A percentile compares a stretch with the other conserved stretches of the same genome.
Evolutionary conservation across 1,140 invertebrate genomes (phyloP).

Genomic region (Venturia canescens): DNA sequence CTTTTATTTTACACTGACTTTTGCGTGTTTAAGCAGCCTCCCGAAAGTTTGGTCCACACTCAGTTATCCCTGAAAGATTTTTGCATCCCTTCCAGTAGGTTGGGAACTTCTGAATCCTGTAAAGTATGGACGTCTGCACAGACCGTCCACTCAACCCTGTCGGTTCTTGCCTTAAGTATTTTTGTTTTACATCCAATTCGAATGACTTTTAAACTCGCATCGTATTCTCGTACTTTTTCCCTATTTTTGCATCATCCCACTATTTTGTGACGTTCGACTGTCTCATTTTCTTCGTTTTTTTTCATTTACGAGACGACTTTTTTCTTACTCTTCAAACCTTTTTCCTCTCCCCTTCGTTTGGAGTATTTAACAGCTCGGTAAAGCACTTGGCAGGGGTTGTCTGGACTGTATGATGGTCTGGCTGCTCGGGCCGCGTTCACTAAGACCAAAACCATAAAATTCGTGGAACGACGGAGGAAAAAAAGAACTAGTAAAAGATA

Average conservation of each 20-base stretch:
- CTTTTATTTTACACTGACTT: too few relatives aligned
- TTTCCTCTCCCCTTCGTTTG: not conserved
- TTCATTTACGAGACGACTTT: not conserved
- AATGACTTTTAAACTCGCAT: too few relatives aligned
- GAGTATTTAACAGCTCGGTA: not conserved
- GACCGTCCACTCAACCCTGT: too few relatives aligned
- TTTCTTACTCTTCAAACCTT: not conserved
- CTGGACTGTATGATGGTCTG: not conserved
- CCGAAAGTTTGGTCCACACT: too few relatives aligned
- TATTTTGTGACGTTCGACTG: not conserved
- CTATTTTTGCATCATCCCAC: not conserved
- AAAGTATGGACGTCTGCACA: too few relatives aligned
- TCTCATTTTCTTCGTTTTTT: not conserved
- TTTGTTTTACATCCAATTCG: too few relatives aligned
- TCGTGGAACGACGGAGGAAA: not conserved
- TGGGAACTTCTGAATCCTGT: too few relatives aligned
- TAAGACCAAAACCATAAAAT: slow-evolving; percentile 28
- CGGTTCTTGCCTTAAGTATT: too few relatives aligned
- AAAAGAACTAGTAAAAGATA: slow-evolving; percentile 20
- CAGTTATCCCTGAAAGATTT: too few relatives aligned
- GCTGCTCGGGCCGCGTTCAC: not conserved
- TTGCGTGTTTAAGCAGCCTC: too few relatives aligned
- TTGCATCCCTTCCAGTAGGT: too few relatives aligned
- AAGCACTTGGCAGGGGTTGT: not conserved
- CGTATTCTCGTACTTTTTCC: too few relatives aligned